Conservation (phyloP, 2,888 invertebrate genomes). For the Clostera curtula region DNA sequence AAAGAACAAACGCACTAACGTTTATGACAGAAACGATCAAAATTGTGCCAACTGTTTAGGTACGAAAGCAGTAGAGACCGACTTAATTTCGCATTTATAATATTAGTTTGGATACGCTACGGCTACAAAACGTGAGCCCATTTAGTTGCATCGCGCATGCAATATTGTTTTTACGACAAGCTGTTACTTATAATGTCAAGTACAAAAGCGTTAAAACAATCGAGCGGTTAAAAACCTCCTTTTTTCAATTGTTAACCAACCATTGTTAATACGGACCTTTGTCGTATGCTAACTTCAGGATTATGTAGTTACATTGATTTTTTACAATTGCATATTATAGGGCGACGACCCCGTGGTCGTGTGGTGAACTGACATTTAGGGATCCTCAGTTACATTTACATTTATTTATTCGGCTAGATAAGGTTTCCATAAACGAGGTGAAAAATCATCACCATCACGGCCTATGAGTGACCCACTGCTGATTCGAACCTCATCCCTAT, state of each 20-base stretch:
- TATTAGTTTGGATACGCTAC: too few species aligned
- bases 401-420: too few species aligned
- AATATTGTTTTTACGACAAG: slow-evolving; percentile 25
- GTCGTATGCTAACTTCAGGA: slow-evolving; percentile 27
- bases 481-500: too few species aligned
- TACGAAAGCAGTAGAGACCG: too few species aligned
- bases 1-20: too few species aligned
- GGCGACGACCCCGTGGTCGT: slow-evolving; percentile 17
- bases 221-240: slow-evolving; percentile 30
- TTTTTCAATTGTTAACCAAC: slow-evolving; percentile 34
- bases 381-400: too few species aligned
- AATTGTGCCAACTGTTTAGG: too few species aligned
- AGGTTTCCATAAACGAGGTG: too few species aligned
- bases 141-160: slow-evolving; percentile 28
- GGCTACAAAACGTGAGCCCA: slow-evolving; percentile 12
- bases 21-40: too few species aligned
- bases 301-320: slow-evolving; percentile 29
- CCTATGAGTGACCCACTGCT: too few species aligned
- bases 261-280: slow-evolving; percentile 36
- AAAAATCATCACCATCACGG: too few species aligned
- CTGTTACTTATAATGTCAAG: slow-evolving; percentile 32
- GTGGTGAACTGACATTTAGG: slow-evolving; percentile 11
- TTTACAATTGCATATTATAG: slow-evolving; percentile 34
- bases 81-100: too few species aligned
- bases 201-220: slow-evolving; percentile 35